A percentile compares a stretch with the other conserved stretches of the same genome.
Conservation (phyloP, 2,113 vertebrate species). For the Reinhardtius hippoglossoides region DNA sequence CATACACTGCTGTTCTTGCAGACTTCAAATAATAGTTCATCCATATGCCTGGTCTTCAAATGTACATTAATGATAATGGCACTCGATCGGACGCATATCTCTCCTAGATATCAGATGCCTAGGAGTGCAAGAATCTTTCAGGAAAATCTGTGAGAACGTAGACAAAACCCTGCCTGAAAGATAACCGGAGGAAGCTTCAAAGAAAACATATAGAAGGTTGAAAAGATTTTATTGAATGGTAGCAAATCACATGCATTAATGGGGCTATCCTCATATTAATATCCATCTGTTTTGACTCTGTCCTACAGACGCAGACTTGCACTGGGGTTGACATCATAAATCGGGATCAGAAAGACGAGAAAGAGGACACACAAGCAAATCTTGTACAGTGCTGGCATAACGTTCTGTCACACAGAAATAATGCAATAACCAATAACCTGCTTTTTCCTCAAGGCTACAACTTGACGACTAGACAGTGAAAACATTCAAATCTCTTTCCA, state of each 20-base stretch:
- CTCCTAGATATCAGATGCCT: too few species aligned
- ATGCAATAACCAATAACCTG: constrained; percentile 47
- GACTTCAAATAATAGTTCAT: too few species aligned
- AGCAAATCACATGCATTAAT: constrained; percentile 68
- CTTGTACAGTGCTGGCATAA: constrained; percentile 65
- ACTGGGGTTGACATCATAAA: constrained; percentile 2
- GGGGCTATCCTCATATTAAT: constrained; percentile 13
- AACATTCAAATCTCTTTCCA: constrained; percentile 26
- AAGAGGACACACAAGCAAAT: constrained; percentile 26
- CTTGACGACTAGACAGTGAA: constrained; percentile 62
- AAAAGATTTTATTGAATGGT: constrained; percentile 74
- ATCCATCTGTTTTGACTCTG: constrained; percentile 11
- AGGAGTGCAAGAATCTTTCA: too few species aligned
- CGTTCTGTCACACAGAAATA: constrained; percentile 54
- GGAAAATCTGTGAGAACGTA: too few species aligned
- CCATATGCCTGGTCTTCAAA: too few species aligned
- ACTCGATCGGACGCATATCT: too few species aligned
- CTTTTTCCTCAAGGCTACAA: constrained; percentile 46
- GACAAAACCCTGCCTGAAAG: too few species aligned
- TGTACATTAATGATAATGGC: too few species aligned
- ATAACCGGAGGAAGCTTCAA: background rate
- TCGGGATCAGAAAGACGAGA: constrained; percentile 11
- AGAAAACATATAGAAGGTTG: constrained; percentile 34
- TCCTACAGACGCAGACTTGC: constrained; percentile 19
- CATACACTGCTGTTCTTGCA: too few species aligned